phyloP scores from a whole-genome alignment of 2,113 vertebrate genomes.

The Amia ocellicauda region DNA sequence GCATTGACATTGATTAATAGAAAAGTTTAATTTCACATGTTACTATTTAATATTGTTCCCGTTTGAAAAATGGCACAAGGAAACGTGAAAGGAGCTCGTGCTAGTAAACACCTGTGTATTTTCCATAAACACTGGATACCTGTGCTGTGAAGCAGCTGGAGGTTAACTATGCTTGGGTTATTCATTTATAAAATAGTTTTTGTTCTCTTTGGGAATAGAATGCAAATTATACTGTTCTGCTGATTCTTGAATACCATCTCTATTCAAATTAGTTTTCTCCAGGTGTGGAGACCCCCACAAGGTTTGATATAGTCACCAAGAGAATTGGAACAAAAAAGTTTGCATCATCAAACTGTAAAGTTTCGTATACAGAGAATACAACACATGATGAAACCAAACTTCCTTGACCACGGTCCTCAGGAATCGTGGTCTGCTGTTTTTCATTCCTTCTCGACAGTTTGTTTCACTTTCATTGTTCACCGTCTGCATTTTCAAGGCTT shows the following conservation, averaged over 20 bases:
- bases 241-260: slow-evolving; percentile 30
- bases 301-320: slow-evolving; percentile 15
- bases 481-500: too few species aligned
- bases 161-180: slow-evolving; percentile 21
- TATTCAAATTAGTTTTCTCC: slow-evolving; percentile 32
- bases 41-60: too few species aligned
- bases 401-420: too few species aligned
- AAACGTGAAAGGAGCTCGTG: slow-evolving; percentile 11
- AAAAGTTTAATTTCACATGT: too few species aligned
- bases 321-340: slow-evolving; percentile 14
- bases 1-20: too few species aligned
- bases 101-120: not conserved
- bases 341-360: slow-evolving; percentile 11
- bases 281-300: slow-evolving; percentile 21
- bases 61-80: slow-evolving; percentile 27
- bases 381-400: too few species aligned
- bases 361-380: too few species aligned
- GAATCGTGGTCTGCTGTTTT: too few species aligned
- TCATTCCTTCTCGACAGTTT: too few species aligned
- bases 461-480: too few species aligned
- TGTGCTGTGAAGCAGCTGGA: not conserved
- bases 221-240: slow-evolving; percentile 39
- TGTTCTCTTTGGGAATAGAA: slow-evolving; percentile 29
- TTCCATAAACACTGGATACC: not conserved
- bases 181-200: slow-evolving; percentile 8